phyloP scores from a whole-genome alignment of 2,113 vertebrate species.

The Oxyura jamaicensis region DNA sequence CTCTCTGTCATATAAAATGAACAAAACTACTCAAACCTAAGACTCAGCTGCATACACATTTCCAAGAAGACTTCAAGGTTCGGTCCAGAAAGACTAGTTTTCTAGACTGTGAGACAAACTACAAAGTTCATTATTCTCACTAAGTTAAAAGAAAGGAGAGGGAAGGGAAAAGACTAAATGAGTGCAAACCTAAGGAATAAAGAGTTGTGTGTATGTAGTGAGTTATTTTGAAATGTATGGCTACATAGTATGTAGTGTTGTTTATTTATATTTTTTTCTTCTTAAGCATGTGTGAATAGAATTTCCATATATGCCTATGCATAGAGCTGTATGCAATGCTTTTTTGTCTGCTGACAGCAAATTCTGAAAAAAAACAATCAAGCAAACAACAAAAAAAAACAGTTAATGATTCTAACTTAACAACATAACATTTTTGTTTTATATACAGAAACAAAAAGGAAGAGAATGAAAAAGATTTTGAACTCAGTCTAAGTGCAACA shows the following conservation, averaged over 20 bases:
- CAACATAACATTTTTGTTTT: neutral
- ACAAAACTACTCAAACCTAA: neutral
- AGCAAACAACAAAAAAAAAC: neutral
- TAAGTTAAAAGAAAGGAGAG: neutral
- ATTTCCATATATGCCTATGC: neutral
- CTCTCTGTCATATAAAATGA: neutral
- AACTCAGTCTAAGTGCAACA: neutral
- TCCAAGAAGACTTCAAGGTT: neutral
- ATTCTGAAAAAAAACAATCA: neutral
- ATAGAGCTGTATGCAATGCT: fast-evolving
- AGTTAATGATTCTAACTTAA: neutral
- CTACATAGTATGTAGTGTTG: neutral
- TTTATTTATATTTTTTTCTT: neutral
- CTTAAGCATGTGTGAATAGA: neutral
- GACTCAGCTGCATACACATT: neutral
- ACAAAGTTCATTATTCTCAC: neutral
- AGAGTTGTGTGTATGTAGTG: neutral
- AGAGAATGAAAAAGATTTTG: neutral
- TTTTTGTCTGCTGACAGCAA: neutral
- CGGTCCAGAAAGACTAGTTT: neutral
- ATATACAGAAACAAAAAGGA: neutral
- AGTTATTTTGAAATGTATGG: neutral
- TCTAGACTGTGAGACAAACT: neutral
- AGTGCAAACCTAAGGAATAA: neutral
- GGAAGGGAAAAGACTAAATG: neutral